These are phyloP conservation scores for Cervus canadensis DNA, from an alignment of 2,113 vertebrate species.

Conservation along the genomic window DNA sequence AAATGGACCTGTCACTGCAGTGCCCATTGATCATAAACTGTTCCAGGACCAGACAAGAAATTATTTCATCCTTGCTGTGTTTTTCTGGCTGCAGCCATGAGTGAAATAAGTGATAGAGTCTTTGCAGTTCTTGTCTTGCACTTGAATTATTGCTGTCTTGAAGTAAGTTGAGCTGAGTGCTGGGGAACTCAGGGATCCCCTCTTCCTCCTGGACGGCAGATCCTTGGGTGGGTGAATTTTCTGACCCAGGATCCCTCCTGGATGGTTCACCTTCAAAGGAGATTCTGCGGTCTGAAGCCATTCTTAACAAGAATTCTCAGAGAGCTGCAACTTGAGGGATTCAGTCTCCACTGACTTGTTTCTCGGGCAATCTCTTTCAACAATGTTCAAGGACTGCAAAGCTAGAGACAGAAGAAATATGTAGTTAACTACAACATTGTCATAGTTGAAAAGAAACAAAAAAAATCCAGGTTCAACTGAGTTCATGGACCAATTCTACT, in stretches of 20 bases:
- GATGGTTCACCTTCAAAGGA: neutral
- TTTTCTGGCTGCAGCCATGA: slow-evolving; percentile 19
- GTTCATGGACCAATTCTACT: neutral
- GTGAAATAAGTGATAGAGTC: neutral
- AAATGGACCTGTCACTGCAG: neutral
- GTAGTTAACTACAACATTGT: neutral
- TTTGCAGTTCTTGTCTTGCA: neutral
- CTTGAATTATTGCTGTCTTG: neutral
- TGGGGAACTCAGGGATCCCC: neutral
- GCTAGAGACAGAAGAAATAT: neutral
- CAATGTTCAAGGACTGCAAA: neutral
- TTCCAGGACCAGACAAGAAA: neutral
- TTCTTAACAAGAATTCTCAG: neutral
- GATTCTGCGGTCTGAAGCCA: neutral
- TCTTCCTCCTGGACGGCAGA: neutral
- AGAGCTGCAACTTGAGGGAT: neutral
- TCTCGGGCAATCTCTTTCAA: neutral
- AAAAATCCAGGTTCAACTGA: neutral
- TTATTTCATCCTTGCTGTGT: slow-evolving; percentile 15
- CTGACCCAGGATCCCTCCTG: neutral
- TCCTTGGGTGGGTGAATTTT: neutral
- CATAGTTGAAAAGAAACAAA: neutral
- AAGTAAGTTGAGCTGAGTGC: neutral
- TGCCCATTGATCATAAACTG: neutral
- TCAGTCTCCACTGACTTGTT: neutral